Evolutionary conservation across 2,888 invertebrate genomes (phyloP).

Genomic region (Busseola fusca): DNA sequence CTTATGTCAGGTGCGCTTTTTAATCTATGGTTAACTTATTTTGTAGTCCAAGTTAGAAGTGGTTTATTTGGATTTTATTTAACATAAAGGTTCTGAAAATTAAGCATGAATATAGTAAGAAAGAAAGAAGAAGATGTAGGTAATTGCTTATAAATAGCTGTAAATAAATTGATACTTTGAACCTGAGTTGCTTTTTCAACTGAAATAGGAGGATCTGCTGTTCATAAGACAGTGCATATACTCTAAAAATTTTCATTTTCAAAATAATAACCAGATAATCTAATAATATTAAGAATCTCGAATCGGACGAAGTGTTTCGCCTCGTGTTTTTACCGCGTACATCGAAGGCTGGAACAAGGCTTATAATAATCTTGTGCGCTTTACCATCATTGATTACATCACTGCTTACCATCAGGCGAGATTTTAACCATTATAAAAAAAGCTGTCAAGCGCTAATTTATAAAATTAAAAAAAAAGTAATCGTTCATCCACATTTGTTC

Average conservation of each 20-base stretch:
- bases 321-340: too few relatives aligned
- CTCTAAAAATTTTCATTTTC: background rate
- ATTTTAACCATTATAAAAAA: too few relatives aligned
- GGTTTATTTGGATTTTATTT: background rate
- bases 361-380: too few relatives aligned
- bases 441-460: too few relatives aligned
- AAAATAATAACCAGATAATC: background rate
- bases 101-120: background rate
- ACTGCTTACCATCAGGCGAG: too few relatives aligned
- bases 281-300: background rate
- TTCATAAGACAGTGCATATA: background rate
- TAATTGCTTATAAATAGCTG: background rate
- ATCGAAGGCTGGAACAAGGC: too few relatives aligned
- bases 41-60: constrained; percentile 20
- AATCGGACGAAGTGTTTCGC: too few relatives aligned
- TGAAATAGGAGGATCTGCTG: background rate
- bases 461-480: too few relatives aligned
- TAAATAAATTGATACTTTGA: background rate
- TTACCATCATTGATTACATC: too few relatives aligned
- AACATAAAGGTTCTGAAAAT: background rate
- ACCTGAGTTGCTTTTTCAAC: background rate
- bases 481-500: too few relatives aligned
- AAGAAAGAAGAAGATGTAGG: background rate
- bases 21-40: constrained; percentile 50
- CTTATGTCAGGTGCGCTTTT: constrained; percentile 50